A percentile compares a stretch with the other conserved stretches of the same genome.
Conservation (phyloP, 1,140 invertebrate species). For the Solenopsis fugax region DNA sequence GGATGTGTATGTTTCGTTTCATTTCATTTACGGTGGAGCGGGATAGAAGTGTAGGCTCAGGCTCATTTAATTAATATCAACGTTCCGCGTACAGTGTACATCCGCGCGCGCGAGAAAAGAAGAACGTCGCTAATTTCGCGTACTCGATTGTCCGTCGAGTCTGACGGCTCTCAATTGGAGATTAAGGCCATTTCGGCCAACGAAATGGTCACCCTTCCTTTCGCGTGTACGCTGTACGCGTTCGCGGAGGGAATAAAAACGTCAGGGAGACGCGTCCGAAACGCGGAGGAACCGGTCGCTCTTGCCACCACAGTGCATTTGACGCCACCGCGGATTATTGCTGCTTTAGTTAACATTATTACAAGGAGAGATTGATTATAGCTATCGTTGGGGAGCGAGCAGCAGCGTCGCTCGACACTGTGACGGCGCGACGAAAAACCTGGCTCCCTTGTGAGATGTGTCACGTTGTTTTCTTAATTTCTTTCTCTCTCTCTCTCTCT, state of each 20-base stretch:
- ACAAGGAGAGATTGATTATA: constrained; percentile 66
- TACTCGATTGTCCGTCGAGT: background rate
- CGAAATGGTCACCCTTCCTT: background rate
- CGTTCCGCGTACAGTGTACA: constrained; percentile 43
- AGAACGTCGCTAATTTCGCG: background rate
- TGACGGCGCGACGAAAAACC: constrained; percentile 46
- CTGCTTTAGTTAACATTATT: constrained; percentile 72
- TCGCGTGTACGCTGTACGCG: constrained; percentile 23
- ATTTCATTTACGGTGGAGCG: constrained; percentile 28
- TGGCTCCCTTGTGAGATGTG: background rate
- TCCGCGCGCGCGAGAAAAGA: background rate
- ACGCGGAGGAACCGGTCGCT: constrained; percentile 1
- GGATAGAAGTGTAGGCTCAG: constrained; percentile 7
- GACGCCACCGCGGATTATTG: constrained; percentile 66
- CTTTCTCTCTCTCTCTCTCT: background rate
- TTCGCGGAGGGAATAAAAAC: background rate
- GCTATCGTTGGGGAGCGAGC: constrained; percentile 52
- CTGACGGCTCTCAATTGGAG: background rate
- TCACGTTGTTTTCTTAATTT: background rate
- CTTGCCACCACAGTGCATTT: constrained; percentile 27
- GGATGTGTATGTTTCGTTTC: constrained; percentile 31
- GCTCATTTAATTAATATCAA: constrained; percentile 51
- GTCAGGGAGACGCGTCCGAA: constrained; percentile 12
- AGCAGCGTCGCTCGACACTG: constrained; percentile 35
- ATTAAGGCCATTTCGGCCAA: background rate